Conservation (phyloP, 2,797 vertebrate genomes). For the Sebastes elongatus region DNA sequence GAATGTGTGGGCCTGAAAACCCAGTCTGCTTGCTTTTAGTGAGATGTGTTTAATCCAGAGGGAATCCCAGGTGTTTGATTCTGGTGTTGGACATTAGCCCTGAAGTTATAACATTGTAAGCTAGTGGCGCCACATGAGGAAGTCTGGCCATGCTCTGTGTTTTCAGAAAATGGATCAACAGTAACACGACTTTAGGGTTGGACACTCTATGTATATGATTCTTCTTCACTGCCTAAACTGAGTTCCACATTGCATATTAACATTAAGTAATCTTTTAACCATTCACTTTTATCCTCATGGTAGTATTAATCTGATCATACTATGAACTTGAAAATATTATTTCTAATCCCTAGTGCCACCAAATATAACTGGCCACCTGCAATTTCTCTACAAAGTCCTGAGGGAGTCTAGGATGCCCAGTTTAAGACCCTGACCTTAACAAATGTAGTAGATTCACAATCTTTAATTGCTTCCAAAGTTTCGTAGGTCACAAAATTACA, state of each 20-base stretch:
- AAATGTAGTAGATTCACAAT: not conserved
- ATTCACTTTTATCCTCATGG: not conserved
- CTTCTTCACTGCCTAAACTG: not conserved
- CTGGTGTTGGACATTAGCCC: not conserved
- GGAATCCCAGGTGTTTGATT: not conserved
- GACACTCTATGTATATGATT: not conserved
- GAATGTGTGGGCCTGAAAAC: constrained; percentile 23
- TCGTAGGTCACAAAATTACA: not conserved
- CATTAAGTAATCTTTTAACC: not conserved
- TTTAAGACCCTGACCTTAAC: not conserved
- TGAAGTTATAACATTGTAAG: not conserved
- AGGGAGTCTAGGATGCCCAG: not conserved
- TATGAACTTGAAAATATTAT: not conserved
- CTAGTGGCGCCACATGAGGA: not conserved
- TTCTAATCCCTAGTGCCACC: not conserved
- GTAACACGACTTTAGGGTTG: not conserved
- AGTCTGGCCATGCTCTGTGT: not conserved
- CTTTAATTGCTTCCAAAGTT: not conserved
- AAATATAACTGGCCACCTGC: not conserved
- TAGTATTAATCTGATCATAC: not conserved
- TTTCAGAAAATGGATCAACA: not conserved
- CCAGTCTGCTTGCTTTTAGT: not conserved
- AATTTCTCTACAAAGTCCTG: not conserved
- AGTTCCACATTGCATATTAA: not conserved
- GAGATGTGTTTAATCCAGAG: not conserved